Base-by-base conservation (phyloP, 1,140 invertebrate species). In the Hyles vespertilio region DNA sequence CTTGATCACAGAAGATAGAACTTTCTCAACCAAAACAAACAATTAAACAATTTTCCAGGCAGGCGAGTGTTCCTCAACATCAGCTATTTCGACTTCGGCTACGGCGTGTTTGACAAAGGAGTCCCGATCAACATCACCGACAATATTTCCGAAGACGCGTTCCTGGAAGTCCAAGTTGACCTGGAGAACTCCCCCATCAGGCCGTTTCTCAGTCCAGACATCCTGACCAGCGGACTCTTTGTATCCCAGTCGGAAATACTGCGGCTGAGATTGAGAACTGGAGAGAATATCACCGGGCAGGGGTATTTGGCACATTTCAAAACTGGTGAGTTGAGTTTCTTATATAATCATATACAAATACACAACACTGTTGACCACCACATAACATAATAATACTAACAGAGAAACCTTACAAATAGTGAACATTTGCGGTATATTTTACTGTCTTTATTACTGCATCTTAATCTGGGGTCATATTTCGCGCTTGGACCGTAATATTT, bases 1-100 rank as follows among this genome's bases (percentile, higher is more conserved):
- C n/a, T n/a, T n/a, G n/a, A n/a, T n/a, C 22, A 22, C 22, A 22
- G 2, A 22, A 22, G 22, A 22, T 0, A 22, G 22, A 22, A 22
- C 22, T 22, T 22, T 2, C 22, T 22, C 22, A 22, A 0, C 22
- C 22, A 2, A 22, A 22, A 22, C 22, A 22, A 22, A 22, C 22
- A 22, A 22, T 22, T 40, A 8, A 59, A 65, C 69, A 6, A 52
- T 60, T 48, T 69, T 72, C 63, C 83, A 74, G 92, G 92, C 10
- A 91, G 91, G 74, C 81, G 92, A 50, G 90, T 95, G 2, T 94
- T 92, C 90, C 75, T 95, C 2, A 92, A 93, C 73, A 92, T 95
- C 54, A 87, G 84, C 56, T 87, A 91, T 54, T 92, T 90, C 69
- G 90, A 92, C 57, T 90, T 91, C 60, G 89, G 87, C n/a, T 79